phyloP scores from a whole-genome alignment of 2,113 vertebrate species.

The Oncorhynchus mykiss region DNA sequence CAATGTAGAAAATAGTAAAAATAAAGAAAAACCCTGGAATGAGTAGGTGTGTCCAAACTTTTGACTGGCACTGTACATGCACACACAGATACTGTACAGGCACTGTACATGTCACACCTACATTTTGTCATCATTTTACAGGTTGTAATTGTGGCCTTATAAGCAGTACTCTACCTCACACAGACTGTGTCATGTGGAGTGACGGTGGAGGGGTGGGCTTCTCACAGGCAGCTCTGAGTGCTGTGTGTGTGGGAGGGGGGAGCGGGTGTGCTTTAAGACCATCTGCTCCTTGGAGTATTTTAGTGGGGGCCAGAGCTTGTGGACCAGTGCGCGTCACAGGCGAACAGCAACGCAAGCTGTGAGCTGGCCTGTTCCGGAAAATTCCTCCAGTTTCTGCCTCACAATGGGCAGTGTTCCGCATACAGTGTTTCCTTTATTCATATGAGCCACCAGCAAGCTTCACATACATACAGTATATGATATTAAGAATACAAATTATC shows the following conservation, averaged over 20 bases:
- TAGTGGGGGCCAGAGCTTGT: slow-evolving; percentile 63
- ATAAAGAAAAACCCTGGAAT: too few relatives aligned
- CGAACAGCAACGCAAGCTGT: slow-evolving; percentile 71
- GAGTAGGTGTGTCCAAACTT: too few relatives aligned
- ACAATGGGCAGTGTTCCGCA: slow-evolving; percentile 61
- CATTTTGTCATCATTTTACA: neutral
- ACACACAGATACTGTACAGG: neutral
- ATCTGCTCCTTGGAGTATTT: slow-evolving; percentile 75
- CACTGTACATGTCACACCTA: neutral
- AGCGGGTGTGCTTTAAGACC: slow-evolving; percentile 69
- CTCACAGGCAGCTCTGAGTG: slow-evolving; percentile 39
- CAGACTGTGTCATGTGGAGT: neutral
- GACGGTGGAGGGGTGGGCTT: slow-evolving; percentile 7
- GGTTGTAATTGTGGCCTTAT: neutral
- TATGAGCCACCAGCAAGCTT: slow-evolving; percentile 12
- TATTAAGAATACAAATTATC: slow-evolving; percentile 56
- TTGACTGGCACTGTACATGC: neutral
- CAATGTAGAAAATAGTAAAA: too few relatives aligned
- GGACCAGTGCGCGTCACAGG: slow-evolving; percentile 58
- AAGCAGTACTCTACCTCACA: too few relatives aligned
- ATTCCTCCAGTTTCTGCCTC: slow-evolving; percentile 55
- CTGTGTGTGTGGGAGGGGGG: slow-evolving; percentile 54
- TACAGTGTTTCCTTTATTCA: slow-evolving; percentile 57
- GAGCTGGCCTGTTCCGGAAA: slow-evolving; percentile 65
- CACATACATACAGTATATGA: slow-evolving; percentile 36